Evolutionary conservation across 2,888 invertebrate species (phyloP), one percentile per base, ranked within the genome.

Genomic region (Thereva unica): DNA sequence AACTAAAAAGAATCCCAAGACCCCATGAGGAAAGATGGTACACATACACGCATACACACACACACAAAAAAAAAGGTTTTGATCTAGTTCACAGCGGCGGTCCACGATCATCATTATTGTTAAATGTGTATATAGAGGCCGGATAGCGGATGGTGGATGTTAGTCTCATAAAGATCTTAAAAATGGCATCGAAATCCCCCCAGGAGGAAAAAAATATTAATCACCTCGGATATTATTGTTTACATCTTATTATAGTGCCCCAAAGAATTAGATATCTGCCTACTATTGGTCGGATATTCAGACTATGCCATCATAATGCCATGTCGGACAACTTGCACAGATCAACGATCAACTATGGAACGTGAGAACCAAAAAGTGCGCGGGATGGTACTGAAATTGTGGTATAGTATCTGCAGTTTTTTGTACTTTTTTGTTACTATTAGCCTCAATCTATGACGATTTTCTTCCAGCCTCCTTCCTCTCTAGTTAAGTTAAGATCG

Each of bases 281-380:
- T 34, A 42, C 40, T 50, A 23, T 23, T 23, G 23, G 23, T 52
- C 40, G 61, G 23, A 23, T 23, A 12, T 5, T 10, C 38, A 23
- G 41, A 23, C 55, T 38, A 38, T 42, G 42, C 41, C 38, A 41
- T 41, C 40, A 55, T 55, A 10, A n/a, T 52, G 52, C 35, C 34
- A 52, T 52, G n/a, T 34, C 35, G 52, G 52, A 52, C 59, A 59
- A 49, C 47, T 47, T 59, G 23, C 23, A 23, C 23, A 23, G 23
- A 23, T 23, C 23, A 23, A 49, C 59, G 47, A 47, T 47, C 59
- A 38, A 38, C 41, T 47, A 59, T 59, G 38, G 52, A 50, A 52
- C 63, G 63, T 63, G 63, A 63, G 63, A 63, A 63, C 63, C 63
- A 52, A 63, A 63, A 41, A 49, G 52, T 63, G 63, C 52, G 63